Percentiles rank a stretch among this genome's conserved stretches.
These are phyloP conservation scores for Parnassius orleans DNA, from an alignment of 2,888 invertebrate genomes.

Conservation along the genomic window DNA sequence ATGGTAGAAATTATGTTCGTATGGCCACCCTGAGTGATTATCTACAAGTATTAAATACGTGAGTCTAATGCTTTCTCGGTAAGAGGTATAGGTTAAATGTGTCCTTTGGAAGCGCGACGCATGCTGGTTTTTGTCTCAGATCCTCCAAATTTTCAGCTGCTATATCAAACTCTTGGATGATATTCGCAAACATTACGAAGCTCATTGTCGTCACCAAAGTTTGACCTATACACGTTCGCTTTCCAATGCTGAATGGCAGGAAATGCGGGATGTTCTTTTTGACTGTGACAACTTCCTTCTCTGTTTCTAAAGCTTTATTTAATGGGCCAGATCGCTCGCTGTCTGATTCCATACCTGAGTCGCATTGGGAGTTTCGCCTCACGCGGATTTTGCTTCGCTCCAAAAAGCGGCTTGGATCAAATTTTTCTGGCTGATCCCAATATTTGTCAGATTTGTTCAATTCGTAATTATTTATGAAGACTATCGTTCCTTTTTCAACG, in stretches of 20 bases:
- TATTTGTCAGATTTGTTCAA: slow-evolving; percentile 87
- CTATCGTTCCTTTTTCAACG: slow-evolving; percentile 88
- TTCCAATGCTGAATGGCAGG: slow-evolving; percentile 92
- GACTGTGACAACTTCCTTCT: slow-evolving; percentile 64
- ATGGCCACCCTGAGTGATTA: slow-evolving; percentile 32
- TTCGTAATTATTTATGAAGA: slow-evolving; percentile 92
- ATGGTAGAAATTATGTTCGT: slow-evolving; percentile 10
- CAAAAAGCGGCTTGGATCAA: slow-evolving; percentile 89
- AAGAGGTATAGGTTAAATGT: slow-evolving; percentile 84
- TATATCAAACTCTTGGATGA: slow-evolving; percentile 86
- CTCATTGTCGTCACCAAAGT: slow-evolving; percentile 88
- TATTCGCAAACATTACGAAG: slow-evolving; percentile 86
- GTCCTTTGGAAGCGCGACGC: slow-evolving; percentile 87
- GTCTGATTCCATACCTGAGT: slow-evolving; percentile 80
- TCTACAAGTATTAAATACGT: slow-evolving; percentile 33
- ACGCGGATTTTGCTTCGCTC: slow-evolving; percentile 61
- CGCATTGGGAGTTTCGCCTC: slow-evolving; percentile 73
- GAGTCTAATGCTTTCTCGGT: slow-evolving; percentile 67
- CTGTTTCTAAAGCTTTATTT: slow-evolving; percentile 46
- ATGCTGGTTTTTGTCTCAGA: slow-evolving; percentile 83
- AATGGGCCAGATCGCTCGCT: slow-evolving; percentile 50
- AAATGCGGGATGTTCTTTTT: slow-evolving; percentile 85
- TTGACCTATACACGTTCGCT: slow-evolving; percentile 92
- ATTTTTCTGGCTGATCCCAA: slow-evolving; percentile 87
- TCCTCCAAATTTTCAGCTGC: slow-evolving; percentile 74